Base-by-base conservation (phyloP, 2,113 vertebrate genomes). In the Chaetodon trifascialis region DNA sequence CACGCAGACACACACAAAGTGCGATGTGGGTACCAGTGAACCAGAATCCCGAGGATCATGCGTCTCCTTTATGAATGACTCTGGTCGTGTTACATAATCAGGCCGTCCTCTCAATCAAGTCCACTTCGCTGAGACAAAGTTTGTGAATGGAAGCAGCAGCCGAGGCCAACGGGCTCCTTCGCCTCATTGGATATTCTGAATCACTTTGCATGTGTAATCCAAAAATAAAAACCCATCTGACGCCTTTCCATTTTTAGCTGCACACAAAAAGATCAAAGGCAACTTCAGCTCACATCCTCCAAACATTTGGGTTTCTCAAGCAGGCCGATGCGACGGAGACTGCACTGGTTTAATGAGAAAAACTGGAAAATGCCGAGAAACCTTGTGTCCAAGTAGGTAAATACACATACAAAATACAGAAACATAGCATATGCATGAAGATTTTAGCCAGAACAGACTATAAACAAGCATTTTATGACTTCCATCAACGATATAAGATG, bases 121-220 rank as follows among this genome's bases (percentile, higher is more conserved):
- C 80, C 76, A 89, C 87, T 81, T 86, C 73, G 70, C 77, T 10
- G 54, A 86, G 62, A 83, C 64, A 69, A 85, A 89, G 72, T 90
- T 89, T 92, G 87, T 94, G 92, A 94, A 93, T 93, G 90, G 84
- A 72, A 73, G 79, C 67, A 52, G 72, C 71, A 74, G 77, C 60
- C 1, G 51, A 87, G 74, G 81, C 81, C 7, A 73, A 72, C 72
- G 15, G 70, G 80, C 74, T 85, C 47, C 44, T 91, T 76, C 59
- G 79, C 80, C 67, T 87, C 83, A 59, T 64, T 88, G 84, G 79
- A 75, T 79, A 84, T 89, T 86, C 88, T 84, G 76, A 90, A 87
- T 73, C 58, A 76, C 63, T 87, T 82, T 75, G 88, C 81, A 88
- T 76, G 72, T 51, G 58, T 70, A 59, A 86, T 88, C 85, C 69